Conservation (phyloP, 1,140 invertebrate species). For the Lineus longissimus region DNA sequence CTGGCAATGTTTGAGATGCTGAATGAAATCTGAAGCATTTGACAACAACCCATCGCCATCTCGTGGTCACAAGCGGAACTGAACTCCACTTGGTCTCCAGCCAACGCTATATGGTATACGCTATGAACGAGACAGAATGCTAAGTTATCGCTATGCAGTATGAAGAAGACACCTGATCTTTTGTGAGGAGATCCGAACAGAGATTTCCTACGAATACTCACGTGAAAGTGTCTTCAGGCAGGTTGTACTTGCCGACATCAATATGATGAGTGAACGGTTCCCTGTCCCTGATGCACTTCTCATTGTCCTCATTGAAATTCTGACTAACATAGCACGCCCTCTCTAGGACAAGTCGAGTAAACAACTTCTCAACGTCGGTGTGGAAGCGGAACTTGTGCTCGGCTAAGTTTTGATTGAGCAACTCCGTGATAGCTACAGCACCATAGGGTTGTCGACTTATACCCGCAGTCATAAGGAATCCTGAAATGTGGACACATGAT, state of each 20-base stretch:
- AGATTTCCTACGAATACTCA: constrained; percentile 17
- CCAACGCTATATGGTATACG: too few relatives aligned
- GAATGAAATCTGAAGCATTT: too few relatives aligned
- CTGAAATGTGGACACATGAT: constrained; percentile 35
- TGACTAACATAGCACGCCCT: constrained; percentile 58
- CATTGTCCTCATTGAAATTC: constrained; percentile 54
- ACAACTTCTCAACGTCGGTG: constrained; percentile 49
- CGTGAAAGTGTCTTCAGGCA: constrained; percentile 38
- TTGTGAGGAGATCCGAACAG: too few relatives aligned
- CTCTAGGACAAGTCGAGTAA: constrained; percentile 53
- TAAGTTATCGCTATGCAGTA: too few relatives aligned
- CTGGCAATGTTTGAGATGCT: too few relatives aligned
- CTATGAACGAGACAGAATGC: too few relatives aligned
- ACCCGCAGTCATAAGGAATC: constrained; percentile 57
- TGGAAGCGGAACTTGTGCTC: constrained; percentile 46
- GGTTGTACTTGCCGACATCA: constrained; percentile 40
- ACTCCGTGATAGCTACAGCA: constrained; percentile 57
- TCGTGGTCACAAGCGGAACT: too few relatives aligned
- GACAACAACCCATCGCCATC: too few relatives aligned
- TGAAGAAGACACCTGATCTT: too few relatives aligned
- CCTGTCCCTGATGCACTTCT: constrained; percentile 45
- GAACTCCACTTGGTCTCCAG: too few relatives aligned
- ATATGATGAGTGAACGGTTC: constrained; percentile 26
- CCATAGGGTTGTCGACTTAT: constrained; percentile 59
- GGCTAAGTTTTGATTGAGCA: constrained; percentile 45